Base-by-base conservation (phyloP, 2,797 vertebrate genomes). In the Philypnodon macrostomus region DNA sequence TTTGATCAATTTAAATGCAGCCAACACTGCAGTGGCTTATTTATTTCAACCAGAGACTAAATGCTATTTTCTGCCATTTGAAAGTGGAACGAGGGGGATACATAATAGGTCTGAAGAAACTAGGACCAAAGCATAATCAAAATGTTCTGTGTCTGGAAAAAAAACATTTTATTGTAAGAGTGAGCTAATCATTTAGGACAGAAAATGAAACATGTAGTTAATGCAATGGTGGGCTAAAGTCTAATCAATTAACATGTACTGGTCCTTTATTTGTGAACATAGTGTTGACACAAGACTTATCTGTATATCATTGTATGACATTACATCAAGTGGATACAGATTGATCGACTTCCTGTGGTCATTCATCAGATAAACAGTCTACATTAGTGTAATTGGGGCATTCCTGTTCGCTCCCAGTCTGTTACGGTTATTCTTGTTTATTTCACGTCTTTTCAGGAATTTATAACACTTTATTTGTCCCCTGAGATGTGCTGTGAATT, bases 61-160 rank as follows among this genome's bases (percentile, higher is more conserved):
- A 36, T 41, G 35, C 46, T 37, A 4, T 12, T 51, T 14, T 53
- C 12, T 47, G 45, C 50, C 12, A 15, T 49, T 66, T 58, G 42
- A 60, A 54, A 50, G 40, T 11, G 39, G 40, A 44, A 56, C 63
- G 39, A 45, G 19, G 19, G n/a, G 67, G 58, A 34, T 47, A 58
- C 44, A 63, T 48, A 46, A 52, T 41, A 49, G 2, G 2, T 51
- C 27, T 41, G 21, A 7, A 23, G 14, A 49, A 35, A 15, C 52
- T 19, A 63, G 30, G 21, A 10, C 2, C 53, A 8, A 53, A 53
- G 31, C 15, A 11, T 29, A 50, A 29, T 16, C 9, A 27, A 41
- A n/a, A 41, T 26, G 14, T 41, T n/a, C n/a, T n/a, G n/a, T n/a
- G n/a, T n/a, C n/a, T n/a, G n/a, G n/a, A 26, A 27, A 41, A 26